Evolutionary conservation across 2,888 invertebrate species (phyloP), one percentile per base, ranked within the genome.

Genomic region (Caenorhabditis zanzibari): DNA sequence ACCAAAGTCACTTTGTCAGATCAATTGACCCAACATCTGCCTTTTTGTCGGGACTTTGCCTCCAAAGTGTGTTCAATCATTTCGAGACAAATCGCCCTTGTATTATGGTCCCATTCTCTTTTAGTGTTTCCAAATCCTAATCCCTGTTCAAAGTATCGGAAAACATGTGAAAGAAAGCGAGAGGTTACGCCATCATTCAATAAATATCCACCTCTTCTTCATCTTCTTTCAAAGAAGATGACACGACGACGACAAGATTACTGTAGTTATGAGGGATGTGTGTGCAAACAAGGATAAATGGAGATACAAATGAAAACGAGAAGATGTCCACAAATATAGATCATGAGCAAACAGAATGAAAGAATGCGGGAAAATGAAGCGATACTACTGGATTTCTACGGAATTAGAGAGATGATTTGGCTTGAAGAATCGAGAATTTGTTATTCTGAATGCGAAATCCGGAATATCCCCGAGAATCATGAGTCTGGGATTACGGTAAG

Each of bases 341-440:
- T 68, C 38, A 66, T 66, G 66, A 64, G 61, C 63, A 73, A 52
- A 61, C 35, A 73, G 58, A 35, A 35, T 66, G 58, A 58, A 75
- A 47, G 52, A 75, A 75, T 75, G 74, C 74, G 74, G 64, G 74
- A 75, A 75, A 75, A 63, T 66, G 52, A 38, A 59, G 74, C 5
- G n/a, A 41, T 54, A 19, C 32, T 54, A 24, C 38, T 54, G 54
- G 68, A 68, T 68, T 68, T 68, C n/a, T 54, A 14, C 54, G 52
- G 35, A 66, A 32, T 52, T 19, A 19, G 38, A 52, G 38, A 6
- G 66, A 52, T 38, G 68, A 54, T 68, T 54, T 38, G 68, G 24
- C 54, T 28, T 54, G 54, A 10, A n/a, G 38, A 61, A 61, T 44
- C 26, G 61, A 16, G 38, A 52, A 22, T 68, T 66, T 19, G 24